phyloP scores from a whole-genome alignment of 2,797 vertebrate species.

The Mus caroli region DNA sequence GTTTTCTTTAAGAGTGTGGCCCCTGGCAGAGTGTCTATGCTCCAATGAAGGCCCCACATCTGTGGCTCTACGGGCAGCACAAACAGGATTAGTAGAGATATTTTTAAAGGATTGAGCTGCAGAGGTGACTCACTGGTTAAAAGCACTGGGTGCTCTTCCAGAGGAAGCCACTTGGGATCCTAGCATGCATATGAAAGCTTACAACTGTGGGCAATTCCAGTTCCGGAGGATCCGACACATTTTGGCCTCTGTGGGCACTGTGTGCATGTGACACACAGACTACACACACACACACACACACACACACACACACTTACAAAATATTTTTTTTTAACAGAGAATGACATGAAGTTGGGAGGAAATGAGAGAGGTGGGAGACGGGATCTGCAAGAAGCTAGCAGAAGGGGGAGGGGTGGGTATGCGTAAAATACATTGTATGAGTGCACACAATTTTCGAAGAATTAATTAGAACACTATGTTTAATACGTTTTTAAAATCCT shows the following conservation, averaged over 20 bases:
- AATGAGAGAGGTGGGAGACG: neutral
- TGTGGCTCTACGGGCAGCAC: neutral
- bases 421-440: neutral
- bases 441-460: neutral
- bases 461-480: neutral
- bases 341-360: neutral
- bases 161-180: neutral
- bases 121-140: neutral
- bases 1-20: neutral
- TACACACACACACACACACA: neutral
- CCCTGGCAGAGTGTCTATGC: neutral
- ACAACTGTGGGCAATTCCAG: neutral
- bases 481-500: neutral
- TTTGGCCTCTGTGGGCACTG: neutral
- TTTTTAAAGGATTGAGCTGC: neutral
- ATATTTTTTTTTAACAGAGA: neutral
- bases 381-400: neutral
- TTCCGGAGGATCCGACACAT: neutral
- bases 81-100: neutral
- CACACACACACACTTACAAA: neutral
- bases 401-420: neutral
- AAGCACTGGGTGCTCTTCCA: neutral
- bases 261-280: neutral
- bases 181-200: neutral
- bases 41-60: neutral